Evolutionary conservation across 2,113 vertebrate genomes (phyloP), one percentile per base, ranked within the genome.

Genomic region (Strix aluco): DNA sequence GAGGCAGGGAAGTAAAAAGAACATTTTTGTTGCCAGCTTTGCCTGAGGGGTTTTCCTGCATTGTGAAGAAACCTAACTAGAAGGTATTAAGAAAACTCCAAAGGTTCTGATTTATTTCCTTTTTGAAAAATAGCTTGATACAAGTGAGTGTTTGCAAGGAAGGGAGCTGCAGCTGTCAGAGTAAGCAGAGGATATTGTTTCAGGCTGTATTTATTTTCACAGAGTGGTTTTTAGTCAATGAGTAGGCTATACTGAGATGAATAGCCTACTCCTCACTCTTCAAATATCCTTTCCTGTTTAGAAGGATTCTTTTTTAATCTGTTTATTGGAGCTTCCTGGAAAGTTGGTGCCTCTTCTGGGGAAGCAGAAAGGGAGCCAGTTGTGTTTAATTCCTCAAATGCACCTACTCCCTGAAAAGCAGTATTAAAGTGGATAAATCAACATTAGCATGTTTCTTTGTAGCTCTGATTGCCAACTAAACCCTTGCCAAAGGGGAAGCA

Each of bases 141-240:
- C 20, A 40, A 81, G 86, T 1, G 19, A 62, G 40, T 67, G 77
- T 81, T 91, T 72, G 73, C 49, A 72, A 78, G 87, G 87, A 91
- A 85, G 46, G 79, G 85, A 88, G 65, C 81, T 94, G 81, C 44
- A 91, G 65, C 86, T 71, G 89, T 92, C 51, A 38, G 77, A 71
- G 66, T 87, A 82, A 71, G 90, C 78, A 88, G 83, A 93, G 83
- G 95, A 90, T 92, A 86, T 95, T 93, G 79, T 96, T 95, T 87
- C 81, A 94, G 71, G 54, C 74, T 63, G 17, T 96, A 92, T 95
- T 97, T 96, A 88, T 94, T 97, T 95, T 95, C 87, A 92, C 18
- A 2, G 77, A 40, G 66, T 69, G 25, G 16, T 67, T 94, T 95
- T 92, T 63, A 87, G 57, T 71, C 47, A 47, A 32, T 0, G 19